phyloP scores from a whole-genome alignment of 2,888 invertebrate genomes.

The Pachydiplax longipennis region DNA sequence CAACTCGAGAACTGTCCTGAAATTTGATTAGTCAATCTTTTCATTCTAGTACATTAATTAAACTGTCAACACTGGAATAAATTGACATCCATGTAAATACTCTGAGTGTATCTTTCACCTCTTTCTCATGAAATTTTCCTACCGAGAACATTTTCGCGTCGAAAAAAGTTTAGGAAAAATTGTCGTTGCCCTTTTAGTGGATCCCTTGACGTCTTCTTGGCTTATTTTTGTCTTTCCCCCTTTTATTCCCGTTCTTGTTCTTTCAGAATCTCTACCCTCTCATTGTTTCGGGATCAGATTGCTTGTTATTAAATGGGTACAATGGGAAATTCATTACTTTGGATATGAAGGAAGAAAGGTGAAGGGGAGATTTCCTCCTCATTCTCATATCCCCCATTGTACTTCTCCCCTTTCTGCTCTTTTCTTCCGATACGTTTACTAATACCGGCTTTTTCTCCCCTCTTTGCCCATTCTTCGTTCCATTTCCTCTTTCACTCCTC shows the following conservation, averaged over 20 bases:
- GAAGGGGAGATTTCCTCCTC: not conserved
- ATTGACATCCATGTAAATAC: too few species aligned
- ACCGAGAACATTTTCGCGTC: not conserved
- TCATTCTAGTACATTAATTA: too few species aligned
- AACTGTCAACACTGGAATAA: too few species aligned
- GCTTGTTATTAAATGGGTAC: slow-evolving; percentile 32
- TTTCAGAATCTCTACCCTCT: not conserved
- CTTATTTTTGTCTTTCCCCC: not conserved
- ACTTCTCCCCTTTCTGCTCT: not conserved
- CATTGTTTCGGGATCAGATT: slow-evolving; percentile 41
- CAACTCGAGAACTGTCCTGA: too few species aligned
- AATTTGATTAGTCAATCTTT: too few species aligned
- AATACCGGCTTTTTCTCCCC: not conserved
- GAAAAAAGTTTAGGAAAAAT: not conserved
- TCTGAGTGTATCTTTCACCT: too few species aligned
- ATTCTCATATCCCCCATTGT: not conserved
- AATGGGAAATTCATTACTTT: slow-evolving; percentile 12
- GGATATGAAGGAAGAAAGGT: not conserved
- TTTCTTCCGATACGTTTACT: not conserved
- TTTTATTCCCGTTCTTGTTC: not conserved
- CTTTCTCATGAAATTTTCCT: too few species aligned
- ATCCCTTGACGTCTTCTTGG: not conserved
- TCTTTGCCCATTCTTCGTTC: not conserved
- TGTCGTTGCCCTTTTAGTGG: not conserved
- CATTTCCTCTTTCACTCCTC: not conserved